Base-by-base conservation (phyloP, 1,140 invertebrate genomes). In the Parapsyche elsis region DNA sequence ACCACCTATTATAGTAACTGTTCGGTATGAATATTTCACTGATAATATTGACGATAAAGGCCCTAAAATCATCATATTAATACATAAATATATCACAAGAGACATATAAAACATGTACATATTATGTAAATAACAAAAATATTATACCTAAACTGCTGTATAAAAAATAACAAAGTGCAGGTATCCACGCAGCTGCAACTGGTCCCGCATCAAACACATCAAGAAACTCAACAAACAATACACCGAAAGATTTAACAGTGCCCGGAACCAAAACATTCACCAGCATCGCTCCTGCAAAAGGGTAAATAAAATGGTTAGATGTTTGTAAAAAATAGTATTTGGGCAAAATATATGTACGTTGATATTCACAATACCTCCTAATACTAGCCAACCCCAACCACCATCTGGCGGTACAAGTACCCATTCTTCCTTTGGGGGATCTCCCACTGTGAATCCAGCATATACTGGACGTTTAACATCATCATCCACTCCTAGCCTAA, bases 1-100 rank as follows among this genome's bases (percentile, higher is more conserved):
- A 7, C 95, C 94, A 19, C 97, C 97, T 4, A 95, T 89, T 30
- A 98, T 91, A 4, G 96, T 97, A 16, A 98, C 95, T 9, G 93
- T 95, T n/a, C 95, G 90, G 87, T 97, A 98, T 23, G 97, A 97
- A 90, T 94, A 97, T 85, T 94, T 95, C 64, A 96, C 94, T 0
- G 95, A 97, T 57, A 98, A 88, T 83, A 96, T 93, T 85, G 95
- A 96, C 14, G 97, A 96, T 61, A 99, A 86, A 14, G 97, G 97
- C 84, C 96, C 97, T 93, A 90, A 82, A 86, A 92, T 86, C 59
- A 75, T 45, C 76, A 70, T 78, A 67, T 23, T 61, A 38, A 71
- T 30, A 46, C 12, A 73, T 73, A 26, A 67, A 26, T 67, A 26
- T 14, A 67, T 5, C 10, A n/a, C n/a, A n/a, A n/a, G n/a, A n/a